Base-by-base conservation (phyloP, 1,140 invertebrate genomes). In the Nephila pilipes region DNA sequence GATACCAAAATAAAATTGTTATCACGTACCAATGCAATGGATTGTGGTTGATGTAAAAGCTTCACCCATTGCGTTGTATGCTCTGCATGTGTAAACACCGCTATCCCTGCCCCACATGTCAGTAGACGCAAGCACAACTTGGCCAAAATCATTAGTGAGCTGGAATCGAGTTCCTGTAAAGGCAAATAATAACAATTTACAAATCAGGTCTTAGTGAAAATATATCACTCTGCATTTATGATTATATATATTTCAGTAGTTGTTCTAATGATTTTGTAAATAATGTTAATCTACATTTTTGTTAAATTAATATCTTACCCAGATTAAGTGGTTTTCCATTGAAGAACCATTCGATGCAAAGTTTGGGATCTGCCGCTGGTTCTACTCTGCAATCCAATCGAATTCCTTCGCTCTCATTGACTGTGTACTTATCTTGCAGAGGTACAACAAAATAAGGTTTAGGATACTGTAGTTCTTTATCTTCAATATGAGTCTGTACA, bases 311-410 rank as follows among this genome's bases (percentile, higher is more conserved):
- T n/a, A 38, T 32, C 16, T 94, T 94, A 94, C 97, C 98, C 95
- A 98, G 97, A 94, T 98, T 97, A 32, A 99, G 95, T 55, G 97
- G 96, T 96, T 98, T 98, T 60, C 98, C 98, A 95, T 99, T 99
- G 94, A 99, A 98, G 95, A 98, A 98, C 98, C 98, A 99, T 96
- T 99, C 98, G 92, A 98, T 97, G 94, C 97, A 98, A n/a, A 99
- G 96, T 95, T 99, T 97, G 3, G 99, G 99, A 96, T 99, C 99
- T 95, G 99, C 97, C 95, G 99, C 98, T 0, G 99, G 99, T 95
- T 99, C 98, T 10, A 99, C 98, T 95, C 98, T 97, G 81, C 97
- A 98, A 96, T 99, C 98, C 93, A 99, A 96, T 95, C 99, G 98
- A 57, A 99, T 96, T 2, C 98, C 96, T 95, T 99, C 97, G 63